These are phyloP conservation scores for Chromoteleia sp. DNA, from an alignment of 2,888 invertebrate genomes.

Conservation along the genomic window DNA sequence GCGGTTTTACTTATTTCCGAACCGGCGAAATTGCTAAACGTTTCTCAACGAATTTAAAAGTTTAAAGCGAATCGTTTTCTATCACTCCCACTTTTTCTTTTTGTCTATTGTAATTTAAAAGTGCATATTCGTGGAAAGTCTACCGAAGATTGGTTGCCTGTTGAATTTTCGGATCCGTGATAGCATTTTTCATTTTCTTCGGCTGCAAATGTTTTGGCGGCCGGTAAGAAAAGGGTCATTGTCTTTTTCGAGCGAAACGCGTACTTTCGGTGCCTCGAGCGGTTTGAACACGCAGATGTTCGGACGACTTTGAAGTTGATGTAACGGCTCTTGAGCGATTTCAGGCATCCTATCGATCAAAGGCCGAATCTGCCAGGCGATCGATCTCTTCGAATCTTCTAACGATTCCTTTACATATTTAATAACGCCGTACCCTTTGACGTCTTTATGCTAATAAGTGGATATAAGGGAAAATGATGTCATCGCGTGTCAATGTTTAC, in stretches of 20 bases:
- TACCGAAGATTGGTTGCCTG: background rate
- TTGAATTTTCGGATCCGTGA: background rate
- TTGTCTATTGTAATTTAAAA: too few relatives aligned
- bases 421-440: constrained; percentile 64
- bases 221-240: constrained; percentile 49
- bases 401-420: constrained; percentile 55
- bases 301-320: constrained; percentile 68
- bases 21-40: constrained; percentile 18
- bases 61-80: background rate
- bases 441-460: constrained; percentile 63
- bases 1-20: constrained; percentile 14
- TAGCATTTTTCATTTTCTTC: background rate
- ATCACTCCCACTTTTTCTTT: background rate
- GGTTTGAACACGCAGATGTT: constrained; percentile 59
- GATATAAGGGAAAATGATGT: constrained; percentile 51
- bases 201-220: constrained; percentile 25
- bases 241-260: constrained; percentile 50
- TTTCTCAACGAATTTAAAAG: background rate
- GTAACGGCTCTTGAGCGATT: constrained; percentile 61
- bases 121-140: too few relatives aligned
- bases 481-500: constrained; percentile 55
- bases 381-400: constrained; percentile 53
- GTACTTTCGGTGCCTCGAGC: constrained; percentile 33
- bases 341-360: constrained; percentile 69
- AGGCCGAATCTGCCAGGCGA: constrained; percentile 42